Evolutionary conservation across 2,797 vertebrate species (phyloP).

Genomic region (Orestias chungarensis): DNA sequence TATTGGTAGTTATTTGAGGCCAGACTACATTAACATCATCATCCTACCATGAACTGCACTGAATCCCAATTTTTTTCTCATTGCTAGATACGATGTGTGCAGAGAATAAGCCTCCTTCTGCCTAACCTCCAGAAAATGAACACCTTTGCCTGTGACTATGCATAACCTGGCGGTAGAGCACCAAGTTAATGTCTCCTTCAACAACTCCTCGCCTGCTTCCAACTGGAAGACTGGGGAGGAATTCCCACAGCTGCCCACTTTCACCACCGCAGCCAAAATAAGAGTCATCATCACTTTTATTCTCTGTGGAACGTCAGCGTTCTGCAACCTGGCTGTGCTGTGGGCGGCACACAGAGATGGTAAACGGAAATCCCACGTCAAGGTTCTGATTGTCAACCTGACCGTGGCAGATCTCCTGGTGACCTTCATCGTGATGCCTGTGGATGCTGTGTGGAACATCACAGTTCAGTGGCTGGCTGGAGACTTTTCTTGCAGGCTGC

Average conservation of each 20-base stretch:
- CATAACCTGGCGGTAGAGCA: constrained; percentile 33
- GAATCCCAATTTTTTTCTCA: constrained; percentile 3
- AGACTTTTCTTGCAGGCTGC: constrained; percentile 81
- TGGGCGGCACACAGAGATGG: constrained; percentile 73
- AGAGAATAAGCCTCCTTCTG: constrained; percentile 38
- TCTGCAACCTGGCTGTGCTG: constrained; percentile 84
- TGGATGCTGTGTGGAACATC: constrained; percentile 88
- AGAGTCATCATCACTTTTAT: constrained; percentile 83
- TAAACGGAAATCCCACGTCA: constrained; percentile 79
- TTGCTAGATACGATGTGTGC: constrained; percentile 36
- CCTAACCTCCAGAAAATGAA: constrained; percentile 56
- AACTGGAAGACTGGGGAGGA: constrained; percentile 45
- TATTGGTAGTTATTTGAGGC: constrained; percentile 15
- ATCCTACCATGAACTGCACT: constrained; percentile 8
- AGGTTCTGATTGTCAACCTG: constrained; percentile 85
- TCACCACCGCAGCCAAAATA: constrained; percentile 83
- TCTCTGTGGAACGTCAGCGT: constrained; percentile 79
- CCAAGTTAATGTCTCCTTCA: constrained; percentile 51
- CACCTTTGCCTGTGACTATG: constrained; percentile 37
- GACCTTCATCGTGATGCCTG: constrained; percentile 87
- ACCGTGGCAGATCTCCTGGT: constrained; percentile 85
- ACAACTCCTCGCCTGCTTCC: constrained; percentile 37
- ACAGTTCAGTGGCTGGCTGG: constrained; percentile 88
- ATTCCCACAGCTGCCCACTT: constrained; percentile 75
- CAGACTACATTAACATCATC: background rate